Base-by-base conservation (phyloP, 2,113 vertebrate genomes). In the Pterocles gutturalis region DNA sequence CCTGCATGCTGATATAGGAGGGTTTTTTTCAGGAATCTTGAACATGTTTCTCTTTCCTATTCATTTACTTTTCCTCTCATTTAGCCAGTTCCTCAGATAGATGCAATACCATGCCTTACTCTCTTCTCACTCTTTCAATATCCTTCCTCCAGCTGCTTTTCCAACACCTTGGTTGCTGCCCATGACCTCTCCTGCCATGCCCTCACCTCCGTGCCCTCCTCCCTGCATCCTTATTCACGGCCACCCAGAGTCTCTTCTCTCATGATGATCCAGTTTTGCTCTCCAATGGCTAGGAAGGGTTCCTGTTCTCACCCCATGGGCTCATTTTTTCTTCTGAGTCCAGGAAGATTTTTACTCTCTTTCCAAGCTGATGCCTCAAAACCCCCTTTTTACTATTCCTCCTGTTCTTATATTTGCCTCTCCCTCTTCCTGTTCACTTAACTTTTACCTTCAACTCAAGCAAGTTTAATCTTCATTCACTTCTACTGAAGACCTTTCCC, bases 181-280 rank as follows among this genome's bases (percentile, higher is more conserved):
- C 13, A 2, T 1, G 5, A n/a, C 16, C 34, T n/a, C 34, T 45
- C 51, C 60, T 67, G 43, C n/a, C 54, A 36, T 4, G 34, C 18
- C 26, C 24, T 33, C 53, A 9, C 36, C 2, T 2, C 55, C 8
- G 1, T 65, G 36, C 26, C 10, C 54, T 70, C 41, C 36, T 58
- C 3, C 1, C 57, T 28, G 51, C 21, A 9, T 20, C 48, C 45
- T 61, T 7, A 11, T 45, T 60, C 38, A n/a, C 34, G 36, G 51
- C 34, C 65, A 58, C 28, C 26, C 43, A 11, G 14, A 24, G 11
- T 33, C 36, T 48, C 49, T 71, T 58, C 41, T 45, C 54, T 38
- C 41, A 4, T 1, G 2, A 4, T 0, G 0, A 62, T 19, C 8
- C 83, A 53, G 31, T 31, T 79, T 33, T 80, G 72, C 11, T 90